Base-by-base conservation (phyloP, 2,113 vertebrate genomes). In the Puffinus mauretanicus region DNA sequence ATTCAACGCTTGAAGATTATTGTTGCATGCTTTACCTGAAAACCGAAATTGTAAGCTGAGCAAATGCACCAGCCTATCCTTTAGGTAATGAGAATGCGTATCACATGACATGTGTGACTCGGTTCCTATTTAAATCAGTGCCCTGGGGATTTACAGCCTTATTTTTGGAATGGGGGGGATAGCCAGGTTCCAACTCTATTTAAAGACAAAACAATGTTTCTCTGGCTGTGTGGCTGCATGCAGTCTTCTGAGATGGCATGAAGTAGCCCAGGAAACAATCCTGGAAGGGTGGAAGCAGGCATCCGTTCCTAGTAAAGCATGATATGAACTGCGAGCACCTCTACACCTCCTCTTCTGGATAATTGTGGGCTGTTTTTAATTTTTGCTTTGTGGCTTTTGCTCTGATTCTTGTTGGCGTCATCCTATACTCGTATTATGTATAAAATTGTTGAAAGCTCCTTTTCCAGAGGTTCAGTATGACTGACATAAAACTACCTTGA, bases 111-210 rank as follows among this genome's bases (percentile, higher is more conserved):
- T 3, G 54, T 38, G 81, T 91, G 94, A 93, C 89, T 91, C 0
- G 3, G 36, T 69, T 72, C 93, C 86, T 95, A 57, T 94, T 95
- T 96, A 87, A 91, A 82, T 93, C 91, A 62, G 84, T 32, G 62
- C 87, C 81, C 58, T 73, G 65, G 49, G 82, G 91, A 96, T 97
- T 95, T 96, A 54, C 93, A 93, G 24, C 82, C 89, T 93, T 96
- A 95, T 95, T 97, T 97, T 97, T 94, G 95, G 95, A 87, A 65
- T 4, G 8, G 13, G 64, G 55, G 81, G 60, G 44, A 47, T 84
- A 92, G 78, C 72, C 40, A 11, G 66, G 26, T 90, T 95, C 42
- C 79, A 94, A 25, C 46, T 84, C 86, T 97, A 70, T 97, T 89
- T 95, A 92, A 94, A 93, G 85, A 71, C 40, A 85, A 89, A 93